Conservation (phyloP, 2,888 invertebrate species). For the Tetramorium bicarinatum region DNA sequence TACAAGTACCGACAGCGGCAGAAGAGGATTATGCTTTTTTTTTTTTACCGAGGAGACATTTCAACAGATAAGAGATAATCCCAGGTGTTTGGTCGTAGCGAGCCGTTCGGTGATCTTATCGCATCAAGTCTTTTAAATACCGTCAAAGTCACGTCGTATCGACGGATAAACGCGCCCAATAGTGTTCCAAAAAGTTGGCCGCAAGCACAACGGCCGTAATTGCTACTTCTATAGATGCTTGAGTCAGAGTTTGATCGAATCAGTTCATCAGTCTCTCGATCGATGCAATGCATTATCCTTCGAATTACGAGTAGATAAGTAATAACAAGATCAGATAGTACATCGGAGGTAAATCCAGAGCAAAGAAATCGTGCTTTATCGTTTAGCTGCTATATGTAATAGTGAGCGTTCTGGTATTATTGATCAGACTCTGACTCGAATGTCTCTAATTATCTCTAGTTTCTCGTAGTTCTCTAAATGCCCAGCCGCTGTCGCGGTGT, state of each 20-base stretch:
- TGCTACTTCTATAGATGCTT: slow-evolving; percentile 30
- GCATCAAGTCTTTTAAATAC: slow-evolving; percentile 29
- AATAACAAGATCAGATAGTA: neutral
- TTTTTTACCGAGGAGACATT: neutral
- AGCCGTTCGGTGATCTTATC: slow-evolving; percentile 4
- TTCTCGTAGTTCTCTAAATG: slow-evolving; percentile 44
- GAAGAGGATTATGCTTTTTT: slow-evolving; percentile 13
- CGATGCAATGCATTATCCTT: neutral
- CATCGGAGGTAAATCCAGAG: neutral
- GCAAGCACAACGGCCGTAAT: slow-evolving; percentile 47
- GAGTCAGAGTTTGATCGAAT: slow-evolving; percentile 40
- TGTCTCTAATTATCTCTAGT: slow-evolving; percentile 35
- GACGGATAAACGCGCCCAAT: slow-evolving; percentile 45
- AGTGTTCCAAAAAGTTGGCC: slow-evolving; percentile 47
- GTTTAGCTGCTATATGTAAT: neutral
- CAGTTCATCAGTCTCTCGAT: neutral
- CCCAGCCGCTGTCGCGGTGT: slow-evolving; percentile 43
- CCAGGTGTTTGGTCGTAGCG: neutral
- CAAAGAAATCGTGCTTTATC: neutral
- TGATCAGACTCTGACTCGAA: slow-evolving; percentile 34
- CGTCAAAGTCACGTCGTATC: slow-evolving; percentile 20
- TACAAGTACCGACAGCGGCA: neutral
- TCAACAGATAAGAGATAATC: slow-evolving; percentile 29
- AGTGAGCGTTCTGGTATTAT: neutral
- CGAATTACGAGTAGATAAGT: neutral